Conservation (phyloP, 2,797 vertebrate species). For the Pogoniulus pusillus region DNA sequence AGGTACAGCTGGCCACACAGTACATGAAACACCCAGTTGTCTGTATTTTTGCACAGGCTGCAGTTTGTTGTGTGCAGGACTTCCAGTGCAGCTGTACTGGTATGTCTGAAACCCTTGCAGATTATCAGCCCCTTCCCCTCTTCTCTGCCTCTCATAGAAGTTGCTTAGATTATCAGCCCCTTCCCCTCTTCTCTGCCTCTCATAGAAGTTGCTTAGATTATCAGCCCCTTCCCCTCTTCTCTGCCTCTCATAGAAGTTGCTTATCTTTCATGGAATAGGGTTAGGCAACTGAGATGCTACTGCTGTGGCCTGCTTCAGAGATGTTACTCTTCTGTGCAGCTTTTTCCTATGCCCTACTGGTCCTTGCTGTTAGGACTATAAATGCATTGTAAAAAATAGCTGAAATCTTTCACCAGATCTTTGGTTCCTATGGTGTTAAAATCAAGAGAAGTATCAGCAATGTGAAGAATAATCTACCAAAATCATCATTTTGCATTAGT, state of each 20-base stretch:
- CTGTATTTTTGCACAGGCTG: neutral
- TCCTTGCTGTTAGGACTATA: neutral
- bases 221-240: neutral
- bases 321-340: neutral
- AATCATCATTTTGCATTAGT: neutral
- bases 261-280: accelerated
- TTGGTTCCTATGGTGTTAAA: neutral
- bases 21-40: accelerated
- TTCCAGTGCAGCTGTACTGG: accelerated
- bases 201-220: too few relatives aligned
- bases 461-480: neutral
- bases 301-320: neutral
- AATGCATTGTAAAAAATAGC: accelerated
- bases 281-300: accelerated
- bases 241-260: too few relatives aligned
- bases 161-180: neutral
- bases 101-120: accelerated
- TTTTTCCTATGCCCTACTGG: neutral
- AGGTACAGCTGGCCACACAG: neutral
- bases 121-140: neutral
- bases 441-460: neutral
- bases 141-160: neutral
- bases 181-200: neutral
- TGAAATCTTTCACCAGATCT: neutral
- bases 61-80: neutral